These are phyloP conservation scores for Petrosia ficiformis DNA, from an alignment of 37 sponge, comb jelly and placozoan genomes.

Conservation along the genomic window DNA sequence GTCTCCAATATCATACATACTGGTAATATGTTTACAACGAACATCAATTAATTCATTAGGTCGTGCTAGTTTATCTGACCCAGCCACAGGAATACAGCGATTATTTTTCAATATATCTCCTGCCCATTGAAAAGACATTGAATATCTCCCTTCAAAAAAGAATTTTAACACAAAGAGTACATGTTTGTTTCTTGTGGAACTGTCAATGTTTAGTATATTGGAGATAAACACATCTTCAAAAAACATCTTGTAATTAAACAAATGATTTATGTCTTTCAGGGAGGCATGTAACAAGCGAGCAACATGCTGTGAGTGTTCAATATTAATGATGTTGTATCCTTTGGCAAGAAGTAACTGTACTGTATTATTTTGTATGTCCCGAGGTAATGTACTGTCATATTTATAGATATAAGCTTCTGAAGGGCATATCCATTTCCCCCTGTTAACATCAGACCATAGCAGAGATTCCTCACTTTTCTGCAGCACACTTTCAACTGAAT, in stretches of 20 bases:
- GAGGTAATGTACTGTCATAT: background rate
- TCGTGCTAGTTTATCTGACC: background rate
- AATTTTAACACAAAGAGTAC: constrained; percentile 20
- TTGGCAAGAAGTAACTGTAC: constrained; percentile 17
- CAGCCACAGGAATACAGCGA: constrained; percentile 27
- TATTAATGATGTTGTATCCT: background rate
- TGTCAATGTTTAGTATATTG: constrained; percentile 1
- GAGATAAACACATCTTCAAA: constrained; percentile 27
- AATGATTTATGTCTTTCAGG: background rate
- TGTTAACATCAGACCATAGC: constrained; percentile 39
- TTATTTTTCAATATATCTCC: constrained; percentile 9
- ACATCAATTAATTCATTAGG: constrained; percentile 35
- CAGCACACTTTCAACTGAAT: background rate
- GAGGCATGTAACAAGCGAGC: background rate
- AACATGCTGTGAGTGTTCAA: constrained; percentile 16
- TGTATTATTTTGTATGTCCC: constrained; percentile 18
- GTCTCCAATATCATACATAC: constrained; percentile 26
- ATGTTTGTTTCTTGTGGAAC: constrained; percentile 10
- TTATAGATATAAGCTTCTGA: constrained; percentile 14
- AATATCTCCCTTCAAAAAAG: background rate
- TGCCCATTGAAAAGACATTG: no score
- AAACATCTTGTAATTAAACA: constrained; percentile 25
- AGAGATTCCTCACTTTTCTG: background rate
- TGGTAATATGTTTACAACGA: background rate
- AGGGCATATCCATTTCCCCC: constrained; percentile 45